Evolutionary conservation across 2,797 vertebrate genomes (phyloP), one percentile per base, ranked within the genome.

Genomic region (Lutjanus argentimaculatus): DNA sequence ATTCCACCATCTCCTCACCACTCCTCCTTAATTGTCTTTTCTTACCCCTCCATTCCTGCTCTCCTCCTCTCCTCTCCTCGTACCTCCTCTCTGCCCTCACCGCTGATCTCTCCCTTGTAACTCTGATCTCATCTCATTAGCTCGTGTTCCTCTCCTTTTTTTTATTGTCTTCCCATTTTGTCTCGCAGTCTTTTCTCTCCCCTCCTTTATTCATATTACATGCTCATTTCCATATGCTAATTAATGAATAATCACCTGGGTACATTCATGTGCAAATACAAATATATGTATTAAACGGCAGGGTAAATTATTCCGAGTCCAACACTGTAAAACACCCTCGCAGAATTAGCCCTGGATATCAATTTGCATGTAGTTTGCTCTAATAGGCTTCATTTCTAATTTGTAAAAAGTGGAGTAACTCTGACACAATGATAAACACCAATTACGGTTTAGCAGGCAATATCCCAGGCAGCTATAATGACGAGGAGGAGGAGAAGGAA

Each of bases 241-340:
- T 95, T 89, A 91, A 92, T 89, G 91, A 92, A 94, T 93, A 93
- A 95, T 95, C 93, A 95, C 92, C 90, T 93, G 91, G 91, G 90
- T 89, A 93, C 90, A 93, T 95, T 95, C 93, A 94, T 93, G 93
- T 93, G 93, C 91, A 92, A 94, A 95, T 94, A 92, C 91, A 95
- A 92, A 93, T 92, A 91, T 90, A 92, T 90, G 89, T 91, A 89
- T 92, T 91, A 92, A 92, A 91, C 58, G 72, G 79, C 74, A 63
- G 83, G 79, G 80, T 87, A 93, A 93, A 93, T 95, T 89, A 93
- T 94, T 92, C 85, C 36, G 45, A 72, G 91, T 91, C 83, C 82
- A 82, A 93, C 77, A 82, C 75, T 84, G 86, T 92, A 89, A 89
- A 91, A 92, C 90, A 91, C 80, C 85, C 88, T 86, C 49, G 83